These are phyloP conservation scores for Agrypnia vestita DNA, from an alignment of 1,140 invertebrate species.

Conservation along the genomic window DNA sequence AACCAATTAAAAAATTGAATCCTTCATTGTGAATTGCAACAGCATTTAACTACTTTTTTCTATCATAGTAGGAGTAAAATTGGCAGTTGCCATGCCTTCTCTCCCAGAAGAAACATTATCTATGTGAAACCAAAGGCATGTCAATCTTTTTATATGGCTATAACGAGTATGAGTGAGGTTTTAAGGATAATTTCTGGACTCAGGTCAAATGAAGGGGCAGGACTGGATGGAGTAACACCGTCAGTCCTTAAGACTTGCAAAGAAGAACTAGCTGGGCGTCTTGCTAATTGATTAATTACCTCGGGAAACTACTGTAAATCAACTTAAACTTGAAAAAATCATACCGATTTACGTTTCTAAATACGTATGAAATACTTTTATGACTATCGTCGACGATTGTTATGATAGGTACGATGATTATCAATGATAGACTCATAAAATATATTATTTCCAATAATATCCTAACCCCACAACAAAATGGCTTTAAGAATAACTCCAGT, in stretches of 20 bases:
- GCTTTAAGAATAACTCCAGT: no score
- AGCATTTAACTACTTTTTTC: not conserved
- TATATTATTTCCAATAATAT: no score
- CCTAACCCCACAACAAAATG: no score
- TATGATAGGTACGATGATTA: not conserved
- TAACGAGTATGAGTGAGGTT: no score
- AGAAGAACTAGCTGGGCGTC: not conserved
- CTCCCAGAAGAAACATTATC: not conserved
- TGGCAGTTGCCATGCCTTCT: not conserved
- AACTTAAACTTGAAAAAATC: not conserved
- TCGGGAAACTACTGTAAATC: not conserved
- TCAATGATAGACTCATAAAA: constrained; percentile 3
- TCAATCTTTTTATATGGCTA: constrained; percentile 3
- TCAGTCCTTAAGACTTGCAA: not conserved
- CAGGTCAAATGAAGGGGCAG: not conserved
- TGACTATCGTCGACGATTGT: not conserved
- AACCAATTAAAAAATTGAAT: not conserved
- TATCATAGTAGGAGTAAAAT: not conserved
- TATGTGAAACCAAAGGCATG: not conserved
- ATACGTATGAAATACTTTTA: not conserved
- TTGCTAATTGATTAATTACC: not conserved
- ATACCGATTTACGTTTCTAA: not conserved
- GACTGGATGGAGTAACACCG: not conserved
- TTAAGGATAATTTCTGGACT: not conserved
- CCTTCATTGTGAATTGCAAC: not conserved